A percentile compares a stretch with the other conserved stretches of the same genome.
These are phyloP conservation scores for Myotis pilosus DNA, from an alignment of 2,797 vertebrate species.

Conservation along the genomic window DNA sequence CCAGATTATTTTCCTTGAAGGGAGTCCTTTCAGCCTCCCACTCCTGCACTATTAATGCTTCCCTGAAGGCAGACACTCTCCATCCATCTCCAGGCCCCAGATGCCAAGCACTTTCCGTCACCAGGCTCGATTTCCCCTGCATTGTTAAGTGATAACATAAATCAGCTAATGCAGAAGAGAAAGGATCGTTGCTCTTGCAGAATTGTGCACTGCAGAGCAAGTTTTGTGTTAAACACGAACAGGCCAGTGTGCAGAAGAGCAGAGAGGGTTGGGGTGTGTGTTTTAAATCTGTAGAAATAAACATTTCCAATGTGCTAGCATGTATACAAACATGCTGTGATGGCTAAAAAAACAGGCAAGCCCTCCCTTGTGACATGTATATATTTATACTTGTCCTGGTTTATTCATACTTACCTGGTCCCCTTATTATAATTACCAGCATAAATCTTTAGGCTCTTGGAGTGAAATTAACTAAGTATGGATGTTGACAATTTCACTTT, in stretches of 20 bases:
- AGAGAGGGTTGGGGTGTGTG: background rate
- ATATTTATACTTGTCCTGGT: background rate
- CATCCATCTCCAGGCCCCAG: background rate
- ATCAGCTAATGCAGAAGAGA: background rate
- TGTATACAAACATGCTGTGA: background rate
- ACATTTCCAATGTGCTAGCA: background rate
- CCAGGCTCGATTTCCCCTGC: background rate
- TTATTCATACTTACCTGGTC: background rate
- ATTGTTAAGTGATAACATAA: background rate
- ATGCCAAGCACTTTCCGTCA: background rate
- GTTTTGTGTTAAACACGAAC: background rate
- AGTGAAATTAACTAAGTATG: background rate
- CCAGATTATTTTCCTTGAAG: background rate
- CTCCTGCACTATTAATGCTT: background rate
- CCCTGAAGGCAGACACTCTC: background rate
- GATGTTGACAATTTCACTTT: constrained; percentile 7
- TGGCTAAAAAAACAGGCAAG: background rate
- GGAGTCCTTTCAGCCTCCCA: background rate
- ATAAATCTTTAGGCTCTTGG: background rate
- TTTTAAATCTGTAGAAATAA: constrained; percentile 32
- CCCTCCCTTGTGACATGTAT: background rate
- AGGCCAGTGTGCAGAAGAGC: background rate
- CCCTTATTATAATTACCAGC: background rate
- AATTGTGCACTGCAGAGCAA: background rate
- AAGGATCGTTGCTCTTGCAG: background rate